Evolutionary conservation across 2,113 vertebrate species (phyloP), one percentile per base, ranked within the genome.

Genomic region (Sclerurus mexicanus): DNA sequence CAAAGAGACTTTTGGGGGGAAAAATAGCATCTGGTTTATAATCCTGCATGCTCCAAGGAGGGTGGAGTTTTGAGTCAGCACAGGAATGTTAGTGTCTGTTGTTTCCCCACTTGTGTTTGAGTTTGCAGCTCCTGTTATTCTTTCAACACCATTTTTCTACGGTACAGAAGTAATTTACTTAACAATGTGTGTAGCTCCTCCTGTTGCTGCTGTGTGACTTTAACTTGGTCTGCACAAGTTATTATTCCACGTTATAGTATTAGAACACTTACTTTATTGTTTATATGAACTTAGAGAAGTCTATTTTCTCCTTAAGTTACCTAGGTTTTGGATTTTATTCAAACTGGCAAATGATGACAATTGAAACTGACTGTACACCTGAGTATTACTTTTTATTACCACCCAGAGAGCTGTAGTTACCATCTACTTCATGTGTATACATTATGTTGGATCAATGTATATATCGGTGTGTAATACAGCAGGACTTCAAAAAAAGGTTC

Each of bases 1-100:
- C 95, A 96, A 96, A 94, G 79, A 90, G 83, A 90, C 75, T 92
- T 93, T 74, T 77, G 0, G 8, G 2, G 6, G 37, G 40, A 28
- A 2, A 63, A 93, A 93, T 90, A 73, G 78, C 72, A 73, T 80
- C 72, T 95, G 75, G n/a, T 95, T 88, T 92, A 22, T 92, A 90
- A 55, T 62, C 2, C 7, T 74, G 59, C 68, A 9, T 47, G 40
- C 31, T 90, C 50, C 46, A 59, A 35, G 77, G 39, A 86, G 94
- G 88, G 83, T 93, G 83, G 85, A 58, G 88, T 91, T 96, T 14
- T 73, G 85, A 93, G 72, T 55, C 85, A 92, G 79, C 46, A 24
- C 14, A 39, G 90, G 59, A 55, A 63, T 73, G 37, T 80, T 85
- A 60, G 40, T 85, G n/a, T 79, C 72, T 90, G 39, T 71, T 94